Percentiles rank a stretch among this genome's conserved stretches.
phyloP scores from a whole-genome alignment of 1,140 invertebrate genomes.

The Globodera ellingtonae region DNA sequence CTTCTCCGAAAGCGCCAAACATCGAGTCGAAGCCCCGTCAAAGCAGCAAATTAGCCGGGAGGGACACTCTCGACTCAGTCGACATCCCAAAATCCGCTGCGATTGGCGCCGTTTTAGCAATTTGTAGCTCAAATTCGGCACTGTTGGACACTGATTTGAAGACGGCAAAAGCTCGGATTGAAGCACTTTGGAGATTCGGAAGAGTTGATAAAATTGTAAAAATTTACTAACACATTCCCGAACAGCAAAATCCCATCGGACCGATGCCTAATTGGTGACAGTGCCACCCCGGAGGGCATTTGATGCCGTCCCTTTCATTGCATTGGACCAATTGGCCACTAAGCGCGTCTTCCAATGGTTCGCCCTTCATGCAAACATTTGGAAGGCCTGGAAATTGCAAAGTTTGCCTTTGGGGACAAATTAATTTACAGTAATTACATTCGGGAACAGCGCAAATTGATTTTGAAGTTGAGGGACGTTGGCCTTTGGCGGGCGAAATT shows the following conservation, averaged over 20 bases:
- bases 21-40: constrained; percentile 7
- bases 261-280: constrained; percentile 53
- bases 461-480: background rate
- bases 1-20: constrained; percentile 2
- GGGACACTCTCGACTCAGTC: constrained; percentile 20
- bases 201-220: constrained; percentile 12
- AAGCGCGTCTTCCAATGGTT: constrained; percentile 43
- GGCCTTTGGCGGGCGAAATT: background rate
- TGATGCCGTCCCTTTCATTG: constrained; percentile 30
- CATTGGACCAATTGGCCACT: constrained; percentile 40
- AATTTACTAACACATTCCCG: constrained; percentile 42
- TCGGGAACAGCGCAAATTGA: background rate
- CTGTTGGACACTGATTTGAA: constrained; percentile 41
- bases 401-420: background rate
- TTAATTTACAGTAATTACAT: background rate
- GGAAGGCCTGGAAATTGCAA: constrained; percentile 46
- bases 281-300: constrained; percentile 56
- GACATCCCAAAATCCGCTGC: background rate
- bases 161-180: constrained; percentile 30
- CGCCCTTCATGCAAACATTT: constrained; percentile 54
- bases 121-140: constrained; percentile 30
- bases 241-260: constrained; percentile 53
- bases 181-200: constrained; percentile 20
- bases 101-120: constrained; percentile 3
- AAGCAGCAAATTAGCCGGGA: constrained; percentile 11